Evolutionary conservation across 2,797 vertebrate species (phyloP), one percentile per base, ranked within the genome.

Genomic region (Falco rusticolus): DNA sequence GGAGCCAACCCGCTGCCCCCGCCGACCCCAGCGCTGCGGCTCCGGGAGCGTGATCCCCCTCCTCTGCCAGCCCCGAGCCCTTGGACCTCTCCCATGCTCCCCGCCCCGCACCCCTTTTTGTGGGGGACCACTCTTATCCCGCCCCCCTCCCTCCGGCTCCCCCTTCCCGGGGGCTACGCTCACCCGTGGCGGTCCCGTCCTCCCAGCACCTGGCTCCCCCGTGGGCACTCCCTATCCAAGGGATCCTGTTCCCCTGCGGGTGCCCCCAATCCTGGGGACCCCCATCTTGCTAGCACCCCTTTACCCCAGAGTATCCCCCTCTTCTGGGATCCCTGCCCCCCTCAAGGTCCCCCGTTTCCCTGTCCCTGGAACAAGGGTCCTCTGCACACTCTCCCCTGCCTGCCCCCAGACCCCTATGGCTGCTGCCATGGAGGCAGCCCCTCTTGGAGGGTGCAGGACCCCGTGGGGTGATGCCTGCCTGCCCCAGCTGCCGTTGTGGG

Each of bases 401-500:
- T 33, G 13, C 7, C 39, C 51, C 14, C 5, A 3, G 28, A 11
- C 16, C 17, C 29, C 29, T 39, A 13, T 84, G 63, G 61, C 45
- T 8, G 33, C 65, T 15, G 5, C 33, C 45, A 1, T 34, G 43
- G 33, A 33, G 17, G 11, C 60, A 50, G 7, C 47, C 34, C 37
- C 63, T 34, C 31, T 31, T 28, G 21, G 29, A 28, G 45, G 65
- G 33, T 2, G 2, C 34, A 50, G 70, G 14, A 37, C 34, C 34
- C 28, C 0, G 0, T 1, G n/a, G 76, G 74, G 25, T 26, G 84
- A 31, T 89, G 81, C 63, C 74, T 81, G 21, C 65, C 56, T 61
- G n/a, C 43, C 72, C 29, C 39, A 20, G 14, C 60, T 13, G 2
- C 33, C 0, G 0, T 1, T 24, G 4, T 0, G 12, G 51, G 17